Evolutionary conservation across 2,888 invertebrate genomes (phyloP).

Genomic region (Diaprepes abbreviatus): DNA sequence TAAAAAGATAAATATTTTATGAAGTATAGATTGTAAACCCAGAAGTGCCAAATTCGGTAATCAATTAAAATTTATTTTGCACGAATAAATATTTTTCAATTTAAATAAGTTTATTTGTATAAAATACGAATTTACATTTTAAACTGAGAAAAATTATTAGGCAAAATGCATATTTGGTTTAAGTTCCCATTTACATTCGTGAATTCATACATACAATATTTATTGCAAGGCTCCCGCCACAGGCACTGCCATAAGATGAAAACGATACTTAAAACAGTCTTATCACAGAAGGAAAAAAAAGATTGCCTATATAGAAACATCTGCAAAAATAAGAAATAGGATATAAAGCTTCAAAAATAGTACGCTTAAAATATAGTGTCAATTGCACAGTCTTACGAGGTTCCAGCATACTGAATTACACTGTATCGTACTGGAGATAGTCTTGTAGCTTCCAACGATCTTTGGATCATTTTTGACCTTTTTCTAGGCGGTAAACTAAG

Average conservation of each 20-base stretch:
- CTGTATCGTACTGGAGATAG: constrained; percentile 68
- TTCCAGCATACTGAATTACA: constrained; percentile 89
- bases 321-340: constrained; percentile 16
- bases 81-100: constrained; percentile 17
- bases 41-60: constrained; percentile 20
- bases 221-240: constrained; percentile 56
- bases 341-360: constrained; percentile 25
- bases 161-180: constrained; percentile 11
- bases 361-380: constrained; percentile 37
- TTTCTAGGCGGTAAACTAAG: constrained; percentile 83
- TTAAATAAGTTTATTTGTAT: background rate
- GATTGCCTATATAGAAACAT: constrained; percentile 27
- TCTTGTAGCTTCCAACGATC: constrained; percentile 71
- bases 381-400: constrained; percentile 68
- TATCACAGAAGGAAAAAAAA: constrained; percentile 67
- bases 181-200: constrained; percentile 18
- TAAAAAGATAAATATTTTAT: background rate
- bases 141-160: constrained; percentile 1
- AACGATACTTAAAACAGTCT: constrained; percentile 55
- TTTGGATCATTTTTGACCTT: constrained; percentile 82
- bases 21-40: constrained; percentile 12
- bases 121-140: background rate
- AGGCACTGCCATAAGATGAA: constrained; percentile 67
- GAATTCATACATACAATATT: constrained; percentile 34
- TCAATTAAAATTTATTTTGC: constrained; percentile 16